Evolutionary conservation across 2,888 invertebrate species (phyloP), one percentile per base, ranked within the genome.

Genomic region (Coenonympha glycerion): DNA sequence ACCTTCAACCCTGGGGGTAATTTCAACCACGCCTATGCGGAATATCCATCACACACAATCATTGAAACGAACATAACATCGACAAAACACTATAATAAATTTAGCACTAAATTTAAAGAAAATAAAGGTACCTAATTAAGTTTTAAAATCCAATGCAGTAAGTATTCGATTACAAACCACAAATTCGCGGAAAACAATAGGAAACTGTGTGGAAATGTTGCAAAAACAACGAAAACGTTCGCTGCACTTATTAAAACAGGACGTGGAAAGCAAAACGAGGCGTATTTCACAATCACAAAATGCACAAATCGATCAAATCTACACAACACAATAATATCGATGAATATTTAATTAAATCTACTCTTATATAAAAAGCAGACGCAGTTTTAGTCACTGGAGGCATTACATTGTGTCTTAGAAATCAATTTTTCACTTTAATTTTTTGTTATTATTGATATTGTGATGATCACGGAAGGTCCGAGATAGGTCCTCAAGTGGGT

Each of bases 1-100:
- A 76, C 78, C 77, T 76, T 69, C 73, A 65, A 63, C 57, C 76
- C 59, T 62, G 76, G 73, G 71, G 71, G 68, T 67, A 59, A 30
- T 18, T 40, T 47, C 47, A 52, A 50, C 44, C 57, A 55, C 55
- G 47, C 51, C 58, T 53, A 52, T 42, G 53, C 49, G 53, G 49
- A 56, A 58, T 68, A 76, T 76, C 69, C 77, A 76, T 73, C 15
- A 33, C 41, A 45, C 26, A 33, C 45, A 40, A 13, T 37, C 37
- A 52, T 49, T 47, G 31, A 53, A 46, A 48, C 50, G 37, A 39
- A 48, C 47, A 47, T 36, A 54, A 47, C 42, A 51, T 55, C 48
- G 46, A n/a, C 47, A 18, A 47, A 52, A 59, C 57, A 63, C 53
- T 45, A 42, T n/a, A n/a, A n/a, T n/a, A n/a, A n/a, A n/a, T 49